phyloP scores from a whole-genome alignment of 2,113 vertebrate species.

The Scophthalmus maximus region DNA sequence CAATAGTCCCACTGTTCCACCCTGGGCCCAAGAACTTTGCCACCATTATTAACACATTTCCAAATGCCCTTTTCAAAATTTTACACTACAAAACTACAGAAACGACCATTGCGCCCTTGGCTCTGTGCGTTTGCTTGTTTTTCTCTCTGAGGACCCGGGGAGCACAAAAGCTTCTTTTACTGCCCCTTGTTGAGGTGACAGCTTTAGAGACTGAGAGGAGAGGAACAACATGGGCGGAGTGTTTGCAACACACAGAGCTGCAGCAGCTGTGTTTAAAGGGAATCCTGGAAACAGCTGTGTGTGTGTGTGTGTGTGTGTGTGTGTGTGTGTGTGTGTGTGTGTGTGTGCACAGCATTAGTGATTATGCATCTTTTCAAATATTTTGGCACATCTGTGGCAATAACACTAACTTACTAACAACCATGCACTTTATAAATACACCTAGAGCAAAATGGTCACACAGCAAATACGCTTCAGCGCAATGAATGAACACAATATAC shows the following conservation, averaged over 20 bases:
- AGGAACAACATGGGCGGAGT: constrained; percentile 77
- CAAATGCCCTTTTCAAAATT: constrained; percentile 76
- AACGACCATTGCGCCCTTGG: constrained; percentile 64
- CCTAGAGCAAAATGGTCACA: constrained; percentile 51
- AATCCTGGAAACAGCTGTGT: constrained; percentile 83
- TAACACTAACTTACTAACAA: constrained; percentile 70
- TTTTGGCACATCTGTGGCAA: constrained; percentile 73
- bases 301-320: not conserved
- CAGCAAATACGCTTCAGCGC: constrained; percentile 27
- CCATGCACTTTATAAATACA: constrained; percentile 60
- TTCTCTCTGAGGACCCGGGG: constrained; percentile 48
- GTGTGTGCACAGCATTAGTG: constrained; percentile 43
- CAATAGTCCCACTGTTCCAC: constrained; percentile 83
- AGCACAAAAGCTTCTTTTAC: constrained; percentile 74
- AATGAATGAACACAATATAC: constrained; percentile 13
- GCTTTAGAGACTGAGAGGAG: constrained; percentile 70
- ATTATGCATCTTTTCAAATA: constrained; percentile 79
- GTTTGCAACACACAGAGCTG: constrained; percentile 61
- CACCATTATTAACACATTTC: constrained; percentile 83
- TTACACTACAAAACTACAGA: constrained; percentile 68
- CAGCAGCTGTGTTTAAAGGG: constrained; percentile 82
- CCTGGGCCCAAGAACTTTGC: constrained; percentile 70
- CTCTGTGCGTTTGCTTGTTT: constrained; percentile 62
- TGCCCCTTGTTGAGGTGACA: constrained; percentile 81
- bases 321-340: not conserved